phyloP scores from a whole-genome alignment of 2,888 invertebrate genomes.

The Yponomeuta evonymella region DNA sequence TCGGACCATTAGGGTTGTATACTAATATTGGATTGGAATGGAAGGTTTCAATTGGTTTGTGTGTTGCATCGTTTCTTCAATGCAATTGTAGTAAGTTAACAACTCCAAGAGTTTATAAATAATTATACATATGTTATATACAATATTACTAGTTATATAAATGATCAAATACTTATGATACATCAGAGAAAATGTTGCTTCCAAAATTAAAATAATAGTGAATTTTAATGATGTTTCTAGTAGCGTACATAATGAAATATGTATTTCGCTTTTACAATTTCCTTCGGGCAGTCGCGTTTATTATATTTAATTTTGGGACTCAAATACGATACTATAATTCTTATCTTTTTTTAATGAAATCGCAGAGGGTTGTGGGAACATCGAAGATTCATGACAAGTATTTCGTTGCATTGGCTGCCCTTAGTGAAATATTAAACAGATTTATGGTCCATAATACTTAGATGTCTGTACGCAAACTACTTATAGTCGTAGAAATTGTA shows the following conservation, averaged over 20 bases:
- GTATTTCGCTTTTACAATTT: slow-evolving; percentile 32
- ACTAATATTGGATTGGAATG: neutral
- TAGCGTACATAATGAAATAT: slow-evolving; percentile 30
- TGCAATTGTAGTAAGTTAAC: slow-evolving; percentile 65
- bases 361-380: slow-evolving; percentile 41
- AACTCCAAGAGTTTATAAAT: slow-evolving; percentile 48
- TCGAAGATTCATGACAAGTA: slow-evolving; percentile 29
- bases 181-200: slow-evolving; percentile 66
- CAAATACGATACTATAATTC: too few relatives aligned
- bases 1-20: slow-evolving; percentile 20
- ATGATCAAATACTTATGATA: slow-evolving; percentile 60
- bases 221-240: slow-evolving; percentile 36
- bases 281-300: slow-evolving; percentile 36
- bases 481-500: slow-evolving; percentile 6
- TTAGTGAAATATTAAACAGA: slow-evolving; percentile 21
- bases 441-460: slow-evolving; percentile 10
- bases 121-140: slow-evolving; percentile 72
- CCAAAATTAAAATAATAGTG: slow-evolving; percentile 57
- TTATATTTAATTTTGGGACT: neutral
- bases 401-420: slow-evolving; percentile 32
- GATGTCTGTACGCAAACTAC: slow-evolving; percentile 4
- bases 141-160: slow-evolving; percentile 60
- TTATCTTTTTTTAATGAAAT: slow-evolving; percentile 19
- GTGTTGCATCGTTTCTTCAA: slow-evolving; percentile 8
- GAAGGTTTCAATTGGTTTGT: slow-evolving; percentile 7